Evolutionary conservation across 1,140 invertebrate genomes (phyloP).

Genomic region (Chelonus insularis): DNA sequence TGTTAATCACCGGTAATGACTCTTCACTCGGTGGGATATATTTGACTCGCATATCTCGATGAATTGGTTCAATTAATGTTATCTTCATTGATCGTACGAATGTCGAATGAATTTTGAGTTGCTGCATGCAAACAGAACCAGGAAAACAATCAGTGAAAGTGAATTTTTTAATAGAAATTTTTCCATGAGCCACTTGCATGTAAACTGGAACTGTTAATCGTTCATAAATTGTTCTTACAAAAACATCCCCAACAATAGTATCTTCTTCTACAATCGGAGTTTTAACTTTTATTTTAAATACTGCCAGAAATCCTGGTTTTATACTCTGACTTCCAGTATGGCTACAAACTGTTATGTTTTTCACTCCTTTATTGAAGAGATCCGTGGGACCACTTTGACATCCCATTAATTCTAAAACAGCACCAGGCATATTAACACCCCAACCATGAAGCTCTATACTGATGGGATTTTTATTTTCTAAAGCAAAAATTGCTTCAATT

Average conservation of each 20-base stretch:
- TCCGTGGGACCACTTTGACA: constrained; percentile 65
- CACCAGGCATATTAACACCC: constrained; percentile 70
- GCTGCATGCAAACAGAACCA: constrained; percentile 74
- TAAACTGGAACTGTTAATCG: constrained; percentile 66
- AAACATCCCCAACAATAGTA: constrained; percentile 69
- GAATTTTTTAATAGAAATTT: constrained; percentile 67
- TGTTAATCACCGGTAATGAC: constrained; percentile 48
- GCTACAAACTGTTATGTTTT: constrained; percentile 54
- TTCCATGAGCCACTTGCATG: constrained; percentile 66
- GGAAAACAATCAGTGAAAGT: constrained; percentile 83
- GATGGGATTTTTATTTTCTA: constrained; percentile 79
- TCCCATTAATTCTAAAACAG: constrained; percentile 70
- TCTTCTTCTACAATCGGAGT: constrained; percentile 71
- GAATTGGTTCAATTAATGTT: constrained; percentile 56
- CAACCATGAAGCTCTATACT: constrained; percentile 69
- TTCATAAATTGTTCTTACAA: constrained; percentile 76
- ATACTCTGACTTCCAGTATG: constrained; percentile 58
- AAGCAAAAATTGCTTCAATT: constrained; percentile 70
- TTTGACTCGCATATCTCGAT: constrained; percentile 60
- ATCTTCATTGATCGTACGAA: constrained; percentile 75
- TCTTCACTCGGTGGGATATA: constrained; percentile 53
- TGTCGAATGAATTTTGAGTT: constrained; percentile 73
- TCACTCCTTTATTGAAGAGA: constrained; percentile 49
- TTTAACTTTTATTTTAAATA: constrained; percentile 73
- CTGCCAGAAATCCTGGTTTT: constrained; percentile 70